Conservation (phyloP, 2,888 invertebrate genomes). For the Drosophila quinaria region DNA sequence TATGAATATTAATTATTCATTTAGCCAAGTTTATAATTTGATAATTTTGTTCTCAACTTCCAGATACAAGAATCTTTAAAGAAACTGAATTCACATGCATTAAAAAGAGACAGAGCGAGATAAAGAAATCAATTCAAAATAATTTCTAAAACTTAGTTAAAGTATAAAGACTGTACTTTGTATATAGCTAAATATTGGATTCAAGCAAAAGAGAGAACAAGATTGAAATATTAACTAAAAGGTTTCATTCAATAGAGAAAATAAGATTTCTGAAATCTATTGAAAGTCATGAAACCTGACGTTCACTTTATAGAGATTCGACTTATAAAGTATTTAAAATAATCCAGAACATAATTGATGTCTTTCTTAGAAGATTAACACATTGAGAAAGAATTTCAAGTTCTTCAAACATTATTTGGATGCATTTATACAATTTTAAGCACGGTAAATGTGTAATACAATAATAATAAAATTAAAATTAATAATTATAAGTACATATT, state of each 20-base stretch:
- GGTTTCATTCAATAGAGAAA: background rate
- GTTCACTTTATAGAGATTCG: background rate
- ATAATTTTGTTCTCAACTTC: background rate
- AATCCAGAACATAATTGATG: background rate
- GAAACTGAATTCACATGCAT: background rate
- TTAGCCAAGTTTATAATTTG: too few relatives aligned
- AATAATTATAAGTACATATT: constrained; percentile 32
- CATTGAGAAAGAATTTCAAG: background rate
- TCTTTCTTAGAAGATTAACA: background rate
- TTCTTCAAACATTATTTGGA: background rate
- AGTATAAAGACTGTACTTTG: too few relatives aligned
- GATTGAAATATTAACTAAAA: background rate
- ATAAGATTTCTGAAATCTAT: too few relatives aligned
- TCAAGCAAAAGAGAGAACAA: background rate
- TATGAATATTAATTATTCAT: too few relatives aligned
- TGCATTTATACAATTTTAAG: constrained; percentile 22
- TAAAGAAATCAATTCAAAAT: too few relatives aligned
- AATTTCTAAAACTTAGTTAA: too few relatives aligned
- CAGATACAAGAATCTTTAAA: background rate
- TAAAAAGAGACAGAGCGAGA: background rate
- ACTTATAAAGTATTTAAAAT: background rate
- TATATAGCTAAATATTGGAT: background rate
- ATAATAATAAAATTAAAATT: constrained; percentile 5
- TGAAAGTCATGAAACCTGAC: too few relatives aligned
- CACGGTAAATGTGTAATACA: constrained; percentile 24